Evolutionary conservation across 2,113 vertebrate genomes (phyloP).

Genomic region (Rhagologus leucostigma): DNA sequence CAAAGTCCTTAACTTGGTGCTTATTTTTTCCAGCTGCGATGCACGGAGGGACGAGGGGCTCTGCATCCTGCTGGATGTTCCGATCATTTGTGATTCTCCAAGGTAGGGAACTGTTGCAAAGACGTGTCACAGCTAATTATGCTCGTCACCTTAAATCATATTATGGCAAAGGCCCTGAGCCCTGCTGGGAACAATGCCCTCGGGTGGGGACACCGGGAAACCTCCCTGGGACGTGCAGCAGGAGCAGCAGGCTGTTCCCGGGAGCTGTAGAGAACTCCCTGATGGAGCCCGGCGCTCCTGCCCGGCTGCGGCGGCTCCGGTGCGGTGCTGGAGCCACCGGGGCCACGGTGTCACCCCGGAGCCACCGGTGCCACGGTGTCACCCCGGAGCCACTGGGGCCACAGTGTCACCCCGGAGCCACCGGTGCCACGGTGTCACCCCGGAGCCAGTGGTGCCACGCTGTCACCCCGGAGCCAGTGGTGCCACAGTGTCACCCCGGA

Average conservation of each 20-base stretch:
- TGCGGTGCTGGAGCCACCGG: not conserved
- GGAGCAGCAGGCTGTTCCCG: not conserved
- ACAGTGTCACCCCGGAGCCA: too few relatives aligned
- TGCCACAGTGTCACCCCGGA: too few relatives aligned
- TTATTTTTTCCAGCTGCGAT: not conserved
- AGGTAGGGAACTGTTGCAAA: not conserved
- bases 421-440: too few relatives aligned
- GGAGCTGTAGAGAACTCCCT: fast-evolving
- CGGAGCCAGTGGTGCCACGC: too few relatives aligned
- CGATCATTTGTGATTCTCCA: not conserved
- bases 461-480: too few relatives aligned
- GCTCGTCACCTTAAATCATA: conserved; percentile 10
- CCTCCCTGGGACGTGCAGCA: not conserved
- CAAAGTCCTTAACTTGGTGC: not conserved
- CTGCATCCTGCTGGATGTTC: not conserved
- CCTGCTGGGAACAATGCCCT: not conserved
- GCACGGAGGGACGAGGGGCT: not conserved
- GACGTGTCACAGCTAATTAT: conserved; percentile 14
- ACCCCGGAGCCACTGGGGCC: not conserved
- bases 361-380: not conserved
- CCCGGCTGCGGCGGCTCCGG: not conserved
- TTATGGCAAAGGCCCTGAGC: not conserved
- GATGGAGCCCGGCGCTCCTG: fast-evolving
- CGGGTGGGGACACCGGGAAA: fast-evolving
- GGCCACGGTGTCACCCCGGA: not conserved